Base-by-base conservation (phyloP, 2,888 invertebrate species). In the Furcula furcula region DNA sequence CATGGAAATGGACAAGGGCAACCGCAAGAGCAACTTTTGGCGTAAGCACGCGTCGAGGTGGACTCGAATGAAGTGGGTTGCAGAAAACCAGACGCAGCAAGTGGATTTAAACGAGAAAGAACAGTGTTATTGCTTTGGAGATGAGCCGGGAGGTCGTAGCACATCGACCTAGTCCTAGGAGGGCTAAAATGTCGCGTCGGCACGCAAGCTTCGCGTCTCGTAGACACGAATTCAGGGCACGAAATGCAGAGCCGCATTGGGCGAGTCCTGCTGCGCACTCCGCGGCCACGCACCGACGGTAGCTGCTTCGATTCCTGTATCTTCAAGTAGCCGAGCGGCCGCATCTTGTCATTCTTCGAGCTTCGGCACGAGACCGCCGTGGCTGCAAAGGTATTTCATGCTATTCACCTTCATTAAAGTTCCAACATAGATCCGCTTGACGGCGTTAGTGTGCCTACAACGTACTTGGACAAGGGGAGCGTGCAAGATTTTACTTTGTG, bases 371-470 rank as follows among this genome's bases (percentile, higher is more conserved):
- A 54, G 54, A 55, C 67, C 63, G 72, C 72, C 55, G 64, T 46
- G 54, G 77, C 84, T 84, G 84, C 57, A 84, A 84, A 81, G 67
- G 69, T 74, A 76, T 61, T 63, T 63, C 61, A 76, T 56, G 70
- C 74, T 80, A 57, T 80, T 79, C 68, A 76, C 73, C 73, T 70
- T 60, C 49, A 73, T 68, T 65, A 66, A 64, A 56, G 47, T 36
- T 61, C 55, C 46, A 52, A 46, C 36, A 45, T 31, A 14, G 9
- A n/a, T 26, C 34, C 29, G 30, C 23, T 14, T 33, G 12, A 29
- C 19, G 34, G 35, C 20, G 21, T 28, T 39, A 31, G 7, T 9
- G 14, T 18, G 4, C 18, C n/a, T 16, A 20, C 16, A 12, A 21
- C 29, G 20, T 10, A 10, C 21, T 21, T 25, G 25, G 20, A 1